Evolutionary conservation across 1,140 invertebrate genomes (phyloP).

Genomic region (Macrobrachium rosenbergii): DNA sequence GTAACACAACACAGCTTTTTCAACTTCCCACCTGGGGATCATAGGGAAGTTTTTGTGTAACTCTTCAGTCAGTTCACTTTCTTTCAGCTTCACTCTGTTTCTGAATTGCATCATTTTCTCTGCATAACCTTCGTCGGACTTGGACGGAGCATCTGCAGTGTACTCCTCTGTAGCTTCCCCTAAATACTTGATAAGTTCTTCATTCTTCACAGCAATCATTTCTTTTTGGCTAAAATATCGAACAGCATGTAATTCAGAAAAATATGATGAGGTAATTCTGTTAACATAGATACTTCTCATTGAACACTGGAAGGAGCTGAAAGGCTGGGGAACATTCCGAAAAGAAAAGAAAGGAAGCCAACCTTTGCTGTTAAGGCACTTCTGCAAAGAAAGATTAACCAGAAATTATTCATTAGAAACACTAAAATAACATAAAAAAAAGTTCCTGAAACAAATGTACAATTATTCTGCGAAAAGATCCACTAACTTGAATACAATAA

Average conservation of each 20-base stretch:
- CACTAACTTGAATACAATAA: no score
- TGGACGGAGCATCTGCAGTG: no score
- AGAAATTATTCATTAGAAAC: no score
- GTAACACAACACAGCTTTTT: neutral
- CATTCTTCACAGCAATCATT: slow-evolving; percentile 24
- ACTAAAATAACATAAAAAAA: no score
- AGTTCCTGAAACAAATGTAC: no score
- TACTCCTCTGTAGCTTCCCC: neutral
- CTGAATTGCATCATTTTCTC: neutral
- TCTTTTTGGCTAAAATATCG: neutral
- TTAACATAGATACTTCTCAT: slow-evolving; percentile 9
- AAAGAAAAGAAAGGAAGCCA: slow-evolving; percentile 17
- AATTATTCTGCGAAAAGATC: no score
- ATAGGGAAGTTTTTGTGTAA: neutral
- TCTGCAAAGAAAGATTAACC: neutral
- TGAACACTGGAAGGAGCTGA: neutral
- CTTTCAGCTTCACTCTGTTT: neutral
- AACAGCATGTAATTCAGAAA: slow-evolving; percentile 6
- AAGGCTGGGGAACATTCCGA: neutral
- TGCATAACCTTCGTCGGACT: no score
- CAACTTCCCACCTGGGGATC: slow-evolving; percentile 7
- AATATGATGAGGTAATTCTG: neutral
- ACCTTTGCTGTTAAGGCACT: neutral
- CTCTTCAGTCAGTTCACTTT: neutral
- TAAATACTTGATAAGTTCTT: neutral